Evolutionary conservation across 2,113 vertebrate genomes (phyloP), one percentile per base, ranked within the genome.

Genomic region (Oreochromis tanganicae): DNA sequence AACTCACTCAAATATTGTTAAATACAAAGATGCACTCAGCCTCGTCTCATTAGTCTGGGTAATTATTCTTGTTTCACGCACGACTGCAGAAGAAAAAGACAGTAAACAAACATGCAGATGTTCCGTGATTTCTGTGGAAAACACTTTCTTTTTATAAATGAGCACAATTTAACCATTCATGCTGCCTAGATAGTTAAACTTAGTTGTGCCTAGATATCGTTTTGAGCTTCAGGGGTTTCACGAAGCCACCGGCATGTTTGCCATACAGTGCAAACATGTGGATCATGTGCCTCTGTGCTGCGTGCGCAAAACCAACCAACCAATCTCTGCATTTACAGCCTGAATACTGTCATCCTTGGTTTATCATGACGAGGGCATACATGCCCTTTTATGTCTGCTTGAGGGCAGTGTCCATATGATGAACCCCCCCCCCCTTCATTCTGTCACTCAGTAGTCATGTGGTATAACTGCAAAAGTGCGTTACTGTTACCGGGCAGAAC

Each of bases 401-500:
- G 36, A 80, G 83, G 89, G 56, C 43, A 41, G 27, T 17, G 87
- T 86, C 84, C 68, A 57, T 81, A 34, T 54, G 48, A 80, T 52
- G 56, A 78, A 85, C 27, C 27, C 27, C 27, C 38, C 4, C 34
- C 36, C 82, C 84, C 38, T 50, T 83, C 80, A 59, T 61, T 81
- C 68, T 57, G 87, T 55, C 90, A 83, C 56, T 90, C 79, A n/a
- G 29, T 43, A 84, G 85, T 85, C 84, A 89, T 43, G 81, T 61
- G 71, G 48, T 80, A 46, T 10, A 7, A 78, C 87, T 87, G 75
- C 46, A 88, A 68, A 68, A 63, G 73, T 66, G 66, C 61, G 57
- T 66, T 29, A 17, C 46, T 85, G 91, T 92, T 90, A 61, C 89
- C 2, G 16, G 85, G 89, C 73, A 93, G 87, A 92, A 34, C 27